Percentiles rank a stretch among this genome's conserved stretches.
phyloP scores from a whole-genome alignment of 2,797 vertebrate genomes.

The Macropus fuliginosus region DNA sequence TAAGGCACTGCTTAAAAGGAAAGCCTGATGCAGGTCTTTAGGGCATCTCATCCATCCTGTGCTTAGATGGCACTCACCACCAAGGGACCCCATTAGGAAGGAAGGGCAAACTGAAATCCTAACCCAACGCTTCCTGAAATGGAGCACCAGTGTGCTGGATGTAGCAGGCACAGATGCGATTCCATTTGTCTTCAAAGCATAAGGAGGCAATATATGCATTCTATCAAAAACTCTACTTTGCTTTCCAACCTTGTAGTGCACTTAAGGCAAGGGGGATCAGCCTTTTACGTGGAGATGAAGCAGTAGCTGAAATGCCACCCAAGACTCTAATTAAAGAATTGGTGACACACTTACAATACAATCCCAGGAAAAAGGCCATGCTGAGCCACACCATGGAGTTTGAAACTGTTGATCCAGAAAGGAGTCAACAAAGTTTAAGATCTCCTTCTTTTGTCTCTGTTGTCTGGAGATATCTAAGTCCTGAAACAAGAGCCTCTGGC shows the following conservation, averaged over 20 bases:
- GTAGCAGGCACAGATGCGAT: conserved; percentile 77
- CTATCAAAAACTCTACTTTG: conserved; percentile 70
- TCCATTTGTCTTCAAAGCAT: conserved; percentile 81
- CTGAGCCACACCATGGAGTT: conserved; percentile 44
- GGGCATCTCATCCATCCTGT: conserved; percentile 86
- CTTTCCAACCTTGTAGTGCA: conserved; percentile 73
- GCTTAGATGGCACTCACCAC: conserved; percentile 86
- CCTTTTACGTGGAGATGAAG: conserved; percentile 49
- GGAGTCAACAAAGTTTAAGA: conserved; percentile 1
- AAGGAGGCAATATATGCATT: conserved; percentile 78
- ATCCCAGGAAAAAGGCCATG: conserved; percentile 52
- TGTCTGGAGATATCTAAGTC: not conserved
- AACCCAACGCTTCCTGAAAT: conserved; percentile 84
- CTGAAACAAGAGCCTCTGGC: not conserved
- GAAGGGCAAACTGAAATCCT: conserved; percentile 84
- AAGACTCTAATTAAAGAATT: conserved; percentile 71
- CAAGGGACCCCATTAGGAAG: conserved; percentile 92
- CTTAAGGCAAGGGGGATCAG: conserved; percentile 69
- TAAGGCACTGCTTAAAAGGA: conserved; percentile 71
- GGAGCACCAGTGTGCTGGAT: conserved; percentile 56
- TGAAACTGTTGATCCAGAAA: conserved; percentile 65
- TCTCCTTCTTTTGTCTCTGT: conserved; percentile 10
- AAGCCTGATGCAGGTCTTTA: conserved; percentile 78
- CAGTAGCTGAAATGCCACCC: conserved; percentile 49
- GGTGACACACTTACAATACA: conserved; percentile 49